phyloP scores from a whole-genome alignment of 2,797 vertebrate species.

The Sitta carolinensis region DNA sequence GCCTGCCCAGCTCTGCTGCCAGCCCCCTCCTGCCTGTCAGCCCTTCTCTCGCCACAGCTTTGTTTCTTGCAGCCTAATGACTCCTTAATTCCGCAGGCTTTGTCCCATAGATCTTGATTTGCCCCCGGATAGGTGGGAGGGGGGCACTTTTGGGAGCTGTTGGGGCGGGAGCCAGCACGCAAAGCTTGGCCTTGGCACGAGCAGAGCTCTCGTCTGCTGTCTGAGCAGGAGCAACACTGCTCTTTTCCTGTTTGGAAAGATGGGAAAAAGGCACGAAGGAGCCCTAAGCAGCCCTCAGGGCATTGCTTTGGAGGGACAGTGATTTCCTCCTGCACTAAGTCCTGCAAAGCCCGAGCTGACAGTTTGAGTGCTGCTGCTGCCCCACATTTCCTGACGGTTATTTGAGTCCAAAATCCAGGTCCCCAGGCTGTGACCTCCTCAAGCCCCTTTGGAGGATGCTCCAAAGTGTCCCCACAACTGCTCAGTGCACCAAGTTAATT shows the following conservation, averaged over 20 bases:
- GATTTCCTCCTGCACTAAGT: background rate
- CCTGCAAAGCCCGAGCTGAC: background rate
- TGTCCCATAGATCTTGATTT: constrained; percentile 63
- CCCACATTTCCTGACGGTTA: rapidly evolving
- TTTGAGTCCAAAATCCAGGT: rapidly evolving
- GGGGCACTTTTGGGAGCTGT: background rate
- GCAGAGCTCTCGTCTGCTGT: background rate
- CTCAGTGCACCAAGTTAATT: background rate
- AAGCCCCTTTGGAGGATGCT: background rate
- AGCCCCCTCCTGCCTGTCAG: constrained; percentile 29
- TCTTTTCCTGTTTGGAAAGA: background rate
- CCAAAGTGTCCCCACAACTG: background rate
- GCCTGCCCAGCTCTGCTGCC: background rate
- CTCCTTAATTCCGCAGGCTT: constrained; percentile 31
- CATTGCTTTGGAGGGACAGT: background rate
- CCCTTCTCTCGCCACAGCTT: constrained; percentile 1
- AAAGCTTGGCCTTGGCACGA: background rate
- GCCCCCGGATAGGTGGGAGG: background rate
- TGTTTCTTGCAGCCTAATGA: constrained; percentile 56
- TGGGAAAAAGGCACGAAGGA: background rate
- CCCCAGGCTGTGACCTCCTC: rapidly evolving
- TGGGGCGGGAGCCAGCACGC: background rate
- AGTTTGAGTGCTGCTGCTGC: rapidly evolving
- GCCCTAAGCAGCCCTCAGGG: background rate
- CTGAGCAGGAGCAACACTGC: background rate